Percentiles rank a stretch among this genome's conserved stretches.
Conservation (phyloP, 2,113 vertebrate genomes). For the Lates calcarifer region DNA sequence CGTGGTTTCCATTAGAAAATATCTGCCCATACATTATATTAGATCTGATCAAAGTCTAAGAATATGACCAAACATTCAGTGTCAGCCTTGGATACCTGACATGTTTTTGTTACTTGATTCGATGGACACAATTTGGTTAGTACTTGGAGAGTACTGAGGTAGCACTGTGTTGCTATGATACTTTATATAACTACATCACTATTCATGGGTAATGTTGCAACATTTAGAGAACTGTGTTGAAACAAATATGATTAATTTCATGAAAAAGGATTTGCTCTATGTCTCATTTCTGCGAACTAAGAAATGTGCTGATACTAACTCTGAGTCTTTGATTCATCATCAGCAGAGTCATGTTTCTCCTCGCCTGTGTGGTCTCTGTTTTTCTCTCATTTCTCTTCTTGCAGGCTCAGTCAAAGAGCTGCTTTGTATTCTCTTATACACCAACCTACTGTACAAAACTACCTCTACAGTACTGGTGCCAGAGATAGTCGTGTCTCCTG, state of each 20-base stretch:
- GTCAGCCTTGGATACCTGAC: too few species aligned
- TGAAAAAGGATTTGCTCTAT: not conserved
- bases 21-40: not conserved
- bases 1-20: not conserved
- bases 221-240: too few species aligned
- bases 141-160: too few species aligned
- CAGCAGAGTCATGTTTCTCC: not conserved
- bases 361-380: slow-evolving; percentile 19
- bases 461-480: not conserved
- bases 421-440: slow-evolving; percentile 32
- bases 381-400: not conserved
- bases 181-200: not conserved
- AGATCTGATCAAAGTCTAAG: not conserved
- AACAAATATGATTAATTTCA: not conserved
- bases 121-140: not conserved
- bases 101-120: too few species aligned
- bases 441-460: slow-evolving; percentile 25
- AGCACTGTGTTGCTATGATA: not conserved
- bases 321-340: slow-evolving; percentile 8
- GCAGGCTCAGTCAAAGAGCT: slow-evolving; percentile 37
- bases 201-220: not conserved
- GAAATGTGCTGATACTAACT: not conserved
- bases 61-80: too few species aligned
- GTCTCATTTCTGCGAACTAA: not conserved
- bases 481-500: slow-evolving; percentile 10